Base-by-base conservation (phyloP, 2,113 vertebrate genomes). In the Sinocyclocheilus anophthalmus region DNA sequence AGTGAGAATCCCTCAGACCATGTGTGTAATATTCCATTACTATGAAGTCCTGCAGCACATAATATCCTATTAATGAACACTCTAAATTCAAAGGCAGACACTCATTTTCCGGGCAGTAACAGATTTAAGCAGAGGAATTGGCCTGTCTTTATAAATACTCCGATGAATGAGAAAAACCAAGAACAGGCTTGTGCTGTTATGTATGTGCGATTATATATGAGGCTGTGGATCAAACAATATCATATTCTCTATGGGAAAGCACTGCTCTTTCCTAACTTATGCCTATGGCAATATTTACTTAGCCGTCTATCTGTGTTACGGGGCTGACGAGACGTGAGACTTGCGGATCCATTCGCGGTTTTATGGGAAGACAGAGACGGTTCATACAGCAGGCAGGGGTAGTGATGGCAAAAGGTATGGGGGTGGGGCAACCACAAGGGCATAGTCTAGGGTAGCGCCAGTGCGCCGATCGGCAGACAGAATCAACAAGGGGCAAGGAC, bases 11-110 rank as follows among this genome's bases (percentile, higher is more conserved):
- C 79, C 79, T 67, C 59, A 81, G 63, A 82, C 9, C 63, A 82
- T 82, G 18, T 70, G 61, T 82, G 65, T 82, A 70, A 82, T 82
- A 82, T 82, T 82, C 24, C 69, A 82, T 82, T 82, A 82, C 79
- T 81, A 63, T 67, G 61, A 45, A 82, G 18, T 82, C 42, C 70
- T 83, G 30, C 77, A 37, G 85, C 70, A 45, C 84, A 95, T 96
- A 95, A 96, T 97, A 96, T 96, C 95, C 95, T 97, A 97, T 97
- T 97, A 97, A 97, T 97, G 96, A 97, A 96, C 96, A 96, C 96
- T 97, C 96, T 97, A 97, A 97, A 97, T 97, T 96, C 96, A 97
- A 96, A 96, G 96, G 96, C 96, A 96, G 95, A 95, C 95, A 95
- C 95, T 96, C 94, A 95, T 96, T 96, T 95, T 95, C 95, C 91